Evolutionary conservation across 2,888 invertebrate genomes (phyloP).

Genomic region (Drosophila kuntzei): DNA sequence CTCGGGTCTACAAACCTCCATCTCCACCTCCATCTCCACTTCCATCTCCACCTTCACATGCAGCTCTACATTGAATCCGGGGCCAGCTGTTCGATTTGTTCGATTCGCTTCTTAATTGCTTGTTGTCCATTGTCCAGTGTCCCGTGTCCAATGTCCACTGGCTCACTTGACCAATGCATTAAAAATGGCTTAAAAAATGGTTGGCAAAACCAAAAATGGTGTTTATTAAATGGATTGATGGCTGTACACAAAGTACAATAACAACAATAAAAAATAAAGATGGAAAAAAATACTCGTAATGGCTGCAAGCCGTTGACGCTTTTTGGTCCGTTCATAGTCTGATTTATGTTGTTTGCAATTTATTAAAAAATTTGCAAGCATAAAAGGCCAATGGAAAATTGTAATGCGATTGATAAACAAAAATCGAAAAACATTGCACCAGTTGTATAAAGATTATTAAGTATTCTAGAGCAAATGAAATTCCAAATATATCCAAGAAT

Average conservation of each 20-base stretch:
- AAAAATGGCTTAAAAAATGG: constrained; percentile 79
- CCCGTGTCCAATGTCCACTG: constrained; percentile 26
- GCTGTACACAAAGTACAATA: constrained; percentile 33
- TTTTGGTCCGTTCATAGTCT: constrained; percentile 46
- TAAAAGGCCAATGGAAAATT: constrained; percentile 27
- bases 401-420: constrained; percentile 47
- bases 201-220: constrained; percentile 83
- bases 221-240: constrained; percentile 82
- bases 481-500: background rate
- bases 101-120: constrained; percentile 73
- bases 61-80: constrained; percentile 5
- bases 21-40: background rate
- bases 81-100: constrained; percentile 74
- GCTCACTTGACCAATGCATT: constrained; percentile 56
- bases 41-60: background rate
- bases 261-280: constrained; percentile 30
- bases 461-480: background rate
- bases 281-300: constrained; percentile 46
- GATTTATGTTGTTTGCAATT: constrained; percentile 74
- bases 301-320: constrained; percentile 55
- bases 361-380: constrained; percentile 51
- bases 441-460: background rate
- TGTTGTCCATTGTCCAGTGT: constrained; percentile 32
- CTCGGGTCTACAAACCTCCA: constrained; percentile 1
- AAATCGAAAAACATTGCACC: background rate